Evolutionary conservation across 2,888 invertebrate species (phyloP).

Genomic region (Caenorhabditis sp.): DNA sequence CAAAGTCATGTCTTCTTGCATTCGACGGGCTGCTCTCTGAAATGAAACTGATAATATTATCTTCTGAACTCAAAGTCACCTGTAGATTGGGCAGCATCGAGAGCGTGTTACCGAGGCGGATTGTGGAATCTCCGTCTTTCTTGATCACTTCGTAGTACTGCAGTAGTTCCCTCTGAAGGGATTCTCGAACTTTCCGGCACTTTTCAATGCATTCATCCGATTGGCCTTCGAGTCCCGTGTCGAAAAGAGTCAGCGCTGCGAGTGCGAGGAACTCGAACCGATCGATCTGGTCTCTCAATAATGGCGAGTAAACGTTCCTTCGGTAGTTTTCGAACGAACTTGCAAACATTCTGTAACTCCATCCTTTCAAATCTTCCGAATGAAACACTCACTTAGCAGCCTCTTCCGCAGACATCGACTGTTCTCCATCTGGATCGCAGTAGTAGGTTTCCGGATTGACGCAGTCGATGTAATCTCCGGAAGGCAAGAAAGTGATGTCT

Average conservation of each 20-base stretch:
- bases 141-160: conserved; percentile 11
- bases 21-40: conserved; percentile 16
- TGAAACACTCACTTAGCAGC: conserved; percentile 17
- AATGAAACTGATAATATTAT: neutral
- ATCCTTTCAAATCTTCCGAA: no score
- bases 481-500: conserved; percentile 24
- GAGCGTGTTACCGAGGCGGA: conserved; percentile 31
- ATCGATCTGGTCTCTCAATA: conserved; percentile 12
- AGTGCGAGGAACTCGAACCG: conserved; percentile 32
- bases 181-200: conserved; percentile 7
- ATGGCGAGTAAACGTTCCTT: conserved; percentile 22
- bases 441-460: conserved; percentile 29
- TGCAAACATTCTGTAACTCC: conserved; percentile 32
- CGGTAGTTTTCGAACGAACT: conserved; percentile 17
- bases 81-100: conserved; percentile 33
- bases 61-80: no score
- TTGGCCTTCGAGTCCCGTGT: conserved; percentile 41
- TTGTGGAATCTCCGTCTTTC: conserved; percentile 4
- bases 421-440: conserved; percentile 26
- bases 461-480: conserved; percentile 41
- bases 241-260: conserved; percentile 20
- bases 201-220: conserved; percentile 24
- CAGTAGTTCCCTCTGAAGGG: conserved; percentile 20
- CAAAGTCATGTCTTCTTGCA: conserved; percentile 25
- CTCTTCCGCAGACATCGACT: conserved; percentile 23